A percentile compares a stretch with the other conserved stretches of the same genome.
Evolutionary conservation across 1,140 invertebrate genomes (phyloP).

Genomic region (Drosophila nebulosa): DNA sequence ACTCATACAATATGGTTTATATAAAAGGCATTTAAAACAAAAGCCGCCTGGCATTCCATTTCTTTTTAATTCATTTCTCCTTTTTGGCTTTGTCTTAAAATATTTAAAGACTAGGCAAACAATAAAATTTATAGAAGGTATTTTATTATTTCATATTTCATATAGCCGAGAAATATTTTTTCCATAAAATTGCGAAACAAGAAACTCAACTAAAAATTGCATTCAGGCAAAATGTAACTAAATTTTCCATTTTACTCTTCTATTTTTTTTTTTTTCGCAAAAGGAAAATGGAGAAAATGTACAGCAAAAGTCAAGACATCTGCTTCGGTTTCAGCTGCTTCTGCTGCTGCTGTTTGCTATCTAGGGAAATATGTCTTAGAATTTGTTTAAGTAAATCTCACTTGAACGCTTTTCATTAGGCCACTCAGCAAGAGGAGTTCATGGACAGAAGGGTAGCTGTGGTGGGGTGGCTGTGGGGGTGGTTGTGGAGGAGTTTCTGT

Average conservation of each 20-base stretch:
- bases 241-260: constrained; percentile 8
- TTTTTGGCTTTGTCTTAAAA: constrained; percentile 5
- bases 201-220: constrained; percentile 9
- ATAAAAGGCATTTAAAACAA: constrained; percentile 54
- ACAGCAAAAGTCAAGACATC: constrained; percentile 14
- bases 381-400: constrained; percentile 67
- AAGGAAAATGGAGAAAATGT: constrained; percentile 1
- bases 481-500: neutral
- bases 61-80: neutral
- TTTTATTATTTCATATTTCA: constrained; percentile 8
- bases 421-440: constrained; percentile 16
- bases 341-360: constrained; percentile 11
- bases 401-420: constrained; percentile 57
- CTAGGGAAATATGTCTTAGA: constrained; percentile 56
- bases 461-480: neutral
- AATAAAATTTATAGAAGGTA: constrained; percentile 28
- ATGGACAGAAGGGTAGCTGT: no score
- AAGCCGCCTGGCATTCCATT: constrained; percentile 38
- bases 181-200: constrained; percentile 16
- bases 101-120: constrained; percentile 24
- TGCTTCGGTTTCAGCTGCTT: constrained; percentile 7
- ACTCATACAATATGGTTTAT: constrained; percentile 22
- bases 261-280: neutral
- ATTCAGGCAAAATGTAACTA: constrained; percentile 34
- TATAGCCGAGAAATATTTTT: constrained; percentile 25